phyloP scores from a whole-genome alignment of 2,797 vertebrate genomes.

The Sebastolobus alascanus region DNA sequence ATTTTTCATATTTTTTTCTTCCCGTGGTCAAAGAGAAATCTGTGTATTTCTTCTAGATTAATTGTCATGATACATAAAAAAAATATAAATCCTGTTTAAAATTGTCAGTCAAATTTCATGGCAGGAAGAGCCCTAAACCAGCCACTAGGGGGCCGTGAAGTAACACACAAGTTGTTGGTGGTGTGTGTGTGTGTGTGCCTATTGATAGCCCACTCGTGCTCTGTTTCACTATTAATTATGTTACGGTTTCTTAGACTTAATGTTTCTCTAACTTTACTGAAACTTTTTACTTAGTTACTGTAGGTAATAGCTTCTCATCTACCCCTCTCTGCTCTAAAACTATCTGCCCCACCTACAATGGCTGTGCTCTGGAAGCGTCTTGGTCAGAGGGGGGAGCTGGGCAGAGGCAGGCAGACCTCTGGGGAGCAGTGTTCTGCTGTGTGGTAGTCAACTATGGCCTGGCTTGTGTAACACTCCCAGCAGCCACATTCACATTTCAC shows the following conservation, averaged over 20 bases:
- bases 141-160: conserved; percentile 80
- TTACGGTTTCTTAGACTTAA: conserved; percentile 5
- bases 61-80: conserved; percentile 7
- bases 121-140: conserved; percentile 33
- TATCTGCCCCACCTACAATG: conserved; percentile 49
- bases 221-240: conserved; percentile 1
- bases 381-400: conserved; percentile 64
- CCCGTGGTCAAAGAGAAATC: not conserved
- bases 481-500: conserved; percentile 80
- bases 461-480: conserved; percentile 80
- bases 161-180: conserved; percentile 34
- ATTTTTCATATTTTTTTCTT: not conserved
- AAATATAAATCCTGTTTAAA: conserved; percentile 5
- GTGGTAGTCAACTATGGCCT: conserved; percentile 80
- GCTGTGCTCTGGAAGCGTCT: conserved; percentile 58
- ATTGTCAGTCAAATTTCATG: conserved; percentile 31
- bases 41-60: not conserved
- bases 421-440: conserved; percentile 82
- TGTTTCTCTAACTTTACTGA: conserved; percentile 20
- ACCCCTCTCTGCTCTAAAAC: conserved; percentile 27
- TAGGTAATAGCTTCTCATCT: conserved; percentile 28
- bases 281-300: not conserved
- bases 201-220: not conserved
- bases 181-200: conserved; percentile 11
- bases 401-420: conserved; percentile 72